Evolutionary conservation across 1,140 invertebrate genomes (phyloP), one percentile per base, ranked within the genome.

Genomic region (Lutraria rhynchaena): DNA sequence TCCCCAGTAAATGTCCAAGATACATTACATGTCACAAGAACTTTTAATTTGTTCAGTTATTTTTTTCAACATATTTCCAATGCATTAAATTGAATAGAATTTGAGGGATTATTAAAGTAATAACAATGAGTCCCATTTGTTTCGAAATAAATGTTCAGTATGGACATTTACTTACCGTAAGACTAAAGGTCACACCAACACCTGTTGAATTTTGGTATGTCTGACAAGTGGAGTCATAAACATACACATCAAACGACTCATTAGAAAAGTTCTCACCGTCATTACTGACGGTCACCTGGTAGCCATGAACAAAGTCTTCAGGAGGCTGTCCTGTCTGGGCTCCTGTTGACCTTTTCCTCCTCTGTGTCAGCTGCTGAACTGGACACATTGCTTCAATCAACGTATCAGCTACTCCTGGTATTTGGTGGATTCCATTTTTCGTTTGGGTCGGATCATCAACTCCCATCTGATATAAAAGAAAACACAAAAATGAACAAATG

Each of bases 301-400:
- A 58, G 19, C 70, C 73, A 29, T 49, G 15, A 17, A 63, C 41
- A 76, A 76, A 63, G 31, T 49, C 57, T 44, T 19, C 0, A 19
- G 49, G 31, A 35, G 35, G 17, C 3, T 46, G 24, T 4, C 5
- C 58, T 17, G 19, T 19, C 5, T 11, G 13, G 15, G n/a, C n/a
- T 31, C 2, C 29, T 4, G 37, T 33, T 74, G 49, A 3, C 4
- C 37, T 19, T 37, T 29, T 41, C 24, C 53, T 44, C 17, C 33
- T 37, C 13, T 15, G 19, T 13, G 4, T 33, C 9, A 35, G 11
- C 7, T 63, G 31, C 7, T 27, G 13, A 0, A 76, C n/a, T 44
- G 57, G 57, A 65, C 73, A 76, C 29, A 63, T 33, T 3, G 60
- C 57, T 49, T 76, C 73, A 19, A 76, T n/a, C 15, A 76, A 15